Percentiles rank a stretch among this genome's conserved stretches.
Evolutionary conservation across 2,113 vertebrate species (phyloP).

Genomic region (Serilophus lunatus): DNA sequence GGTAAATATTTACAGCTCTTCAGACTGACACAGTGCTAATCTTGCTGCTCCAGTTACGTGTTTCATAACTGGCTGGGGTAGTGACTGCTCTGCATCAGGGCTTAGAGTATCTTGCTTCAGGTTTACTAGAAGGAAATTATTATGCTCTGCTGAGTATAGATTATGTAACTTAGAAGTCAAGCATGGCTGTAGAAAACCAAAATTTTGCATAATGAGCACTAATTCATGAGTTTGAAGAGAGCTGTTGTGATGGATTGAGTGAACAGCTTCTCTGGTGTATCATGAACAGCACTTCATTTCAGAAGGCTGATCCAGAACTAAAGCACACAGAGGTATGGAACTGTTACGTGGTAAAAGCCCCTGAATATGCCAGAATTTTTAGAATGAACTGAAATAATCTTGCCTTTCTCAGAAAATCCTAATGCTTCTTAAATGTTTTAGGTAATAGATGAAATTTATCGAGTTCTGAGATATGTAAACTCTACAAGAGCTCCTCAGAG

Average conservation of each 20-base stretch:
- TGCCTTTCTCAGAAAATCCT: constrained; percentile 42
- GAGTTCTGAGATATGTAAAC: constrained; percentile 96
- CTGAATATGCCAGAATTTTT: neutral
- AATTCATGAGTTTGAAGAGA: neutral
- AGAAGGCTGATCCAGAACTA: neutral
- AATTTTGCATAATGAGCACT: neutral
- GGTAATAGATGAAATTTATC: constrained; percentile 99
- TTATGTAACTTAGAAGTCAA: neutral
- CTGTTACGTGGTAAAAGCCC: neutral
- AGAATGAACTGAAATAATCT: constrained; percentile 27
- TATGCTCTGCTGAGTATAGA: neutral
- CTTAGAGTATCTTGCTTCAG: neutral
- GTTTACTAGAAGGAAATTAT: neutral
- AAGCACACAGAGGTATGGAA: neutral
- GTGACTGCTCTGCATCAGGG: neutral
- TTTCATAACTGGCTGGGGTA: neutral
- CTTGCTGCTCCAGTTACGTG: neutral
- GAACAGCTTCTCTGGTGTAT: neutral
- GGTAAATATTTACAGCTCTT: neutral
- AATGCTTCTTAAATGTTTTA: constrained; percentile 69
- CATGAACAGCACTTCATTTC: neutral
- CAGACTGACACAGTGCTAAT: neutral
- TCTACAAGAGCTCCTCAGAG: constrained; percentile 96
- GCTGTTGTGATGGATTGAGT: neutral
- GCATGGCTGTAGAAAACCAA: neutral